These are phyloP conservation scores for Petrocephalus sullivani DNA, from an alignment of 2,797 vertebrate species.

Conservation along the genomic window DNA sequence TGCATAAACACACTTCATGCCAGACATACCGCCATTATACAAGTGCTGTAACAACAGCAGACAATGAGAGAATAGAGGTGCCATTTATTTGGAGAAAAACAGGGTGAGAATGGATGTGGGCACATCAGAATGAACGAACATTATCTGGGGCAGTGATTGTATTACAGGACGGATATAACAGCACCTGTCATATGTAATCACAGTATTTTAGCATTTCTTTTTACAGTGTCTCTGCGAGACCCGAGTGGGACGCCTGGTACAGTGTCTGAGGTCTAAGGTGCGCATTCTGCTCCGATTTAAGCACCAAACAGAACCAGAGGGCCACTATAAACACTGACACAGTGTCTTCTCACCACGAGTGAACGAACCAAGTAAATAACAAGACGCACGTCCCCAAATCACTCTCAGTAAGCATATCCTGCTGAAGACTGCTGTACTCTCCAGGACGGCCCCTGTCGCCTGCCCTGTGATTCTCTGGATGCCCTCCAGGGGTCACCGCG, in stretches of 20 bases:
- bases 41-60: not conserved
- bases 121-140: not conserved
- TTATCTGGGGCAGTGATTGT: not conserved
- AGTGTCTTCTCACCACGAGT: not conserved
- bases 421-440: not conserved
- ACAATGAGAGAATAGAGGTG: not conserved
- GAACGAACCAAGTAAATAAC: not conserved
- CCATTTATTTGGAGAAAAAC: conserved; percentile 1
- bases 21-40: not conserved
- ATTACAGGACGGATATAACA: not conserved
- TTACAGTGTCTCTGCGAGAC: not conserved
- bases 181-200: not conserved
- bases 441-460: not conserved
- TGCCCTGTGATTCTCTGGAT: not conserved
- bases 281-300: not conserved
- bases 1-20: not conserved
- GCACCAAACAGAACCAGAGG: not conserved
- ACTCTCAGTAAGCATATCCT: conserved; percentile 18
- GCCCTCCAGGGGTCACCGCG: not conserved
- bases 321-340: not conserved
- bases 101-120: not conserved
- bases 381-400: not conserved
- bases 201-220: not conserved
- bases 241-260: not conserved
- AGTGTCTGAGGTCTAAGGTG: not conserved